These are phyloP conservation scores for Dynastes hyllus DNA, from an alignment of 2,888 invertebrate species.

Conservation along the genomic window DNA sequence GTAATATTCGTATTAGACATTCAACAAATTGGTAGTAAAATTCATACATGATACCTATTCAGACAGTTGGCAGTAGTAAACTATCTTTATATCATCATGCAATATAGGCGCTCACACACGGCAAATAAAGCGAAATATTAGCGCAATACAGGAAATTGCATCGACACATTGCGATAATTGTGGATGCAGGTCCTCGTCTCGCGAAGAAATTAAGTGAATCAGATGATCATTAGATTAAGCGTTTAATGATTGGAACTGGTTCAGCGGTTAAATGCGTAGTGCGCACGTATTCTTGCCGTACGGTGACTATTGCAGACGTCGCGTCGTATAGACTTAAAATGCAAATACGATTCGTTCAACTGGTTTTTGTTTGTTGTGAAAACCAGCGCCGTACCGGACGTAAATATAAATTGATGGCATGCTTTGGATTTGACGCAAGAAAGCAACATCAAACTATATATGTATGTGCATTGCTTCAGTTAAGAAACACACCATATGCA, in stretches of 20 bases:
- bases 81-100: not conserved
- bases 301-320: slow-evolving; percentile 30
- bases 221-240: slow-evolving; percentile 40
- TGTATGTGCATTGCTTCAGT: too few species aligned
- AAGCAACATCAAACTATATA: not conserved
- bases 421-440: slow-evolving; percentile 29
- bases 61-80: not conserved
- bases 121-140: slow-evolving; percentile 3
- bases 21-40: slow-evolving; percentile 20
- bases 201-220: slow-evolving; percentile 44
- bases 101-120: not conserved
- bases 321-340: slow-evolving; percentile 23
- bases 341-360: slow-evolving; percentile 26
- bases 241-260: slow-evolving; percentile 43
- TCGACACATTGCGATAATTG: slow-evolving; percentile 36
- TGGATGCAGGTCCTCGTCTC: slow-evolving; percentile 22
- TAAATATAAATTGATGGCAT: slow-evolving; percentile 37
- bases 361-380: slow-evolving; percentile 39
- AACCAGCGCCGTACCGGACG: slow-evolving; percentile 33
- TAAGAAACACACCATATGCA: too few species aligned
- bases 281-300: too few species aligned
- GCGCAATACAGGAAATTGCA: slow-evolving; percentile 33
- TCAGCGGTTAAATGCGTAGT: not conserved
- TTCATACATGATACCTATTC: slow-evolving; percentile 3
- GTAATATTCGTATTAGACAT: slow-evolving; percentile 1